These are phyloP conservation scores for Dryoscopus gambensis DNA, from an alignment of 2,113 vertebrate species.

Conservation along the genomic window DNA sequence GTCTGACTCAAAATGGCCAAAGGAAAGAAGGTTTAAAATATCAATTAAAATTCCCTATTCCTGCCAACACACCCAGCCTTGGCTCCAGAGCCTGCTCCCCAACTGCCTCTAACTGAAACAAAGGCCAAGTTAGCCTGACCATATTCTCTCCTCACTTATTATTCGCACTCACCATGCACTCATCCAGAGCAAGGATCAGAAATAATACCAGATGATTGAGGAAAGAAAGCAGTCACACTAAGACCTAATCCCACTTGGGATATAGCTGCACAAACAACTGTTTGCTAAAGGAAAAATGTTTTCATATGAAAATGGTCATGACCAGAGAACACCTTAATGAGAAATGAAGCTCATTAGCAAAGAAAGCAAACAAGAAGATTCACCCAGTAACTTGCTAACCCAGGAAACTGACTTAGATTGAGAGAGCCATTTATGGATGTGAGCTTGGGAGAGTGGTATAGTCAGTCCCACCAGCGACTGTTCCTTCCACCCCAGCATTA, in stretches of 20 bases:
- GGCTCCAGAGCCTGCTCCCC: neutral
- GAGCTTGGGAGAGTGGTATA: neutral
- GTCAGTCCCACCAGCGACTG: neutral
- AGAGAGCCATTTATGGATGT: neutral
- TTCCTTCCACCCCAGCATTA: neutral
- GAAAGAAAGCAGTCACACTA: neutral
- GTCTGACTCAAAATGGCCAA: neutral
- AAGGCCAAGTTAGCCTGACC: neutral
- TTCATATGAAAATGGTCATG: neutral
- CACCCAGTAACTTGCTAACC: neutral
- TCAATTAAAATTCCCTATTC: constrained; percentile 42
- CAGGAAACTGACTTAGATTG: neutral
- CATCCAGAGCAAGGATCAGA: neutral
- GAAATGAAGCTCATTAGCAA: neutral
- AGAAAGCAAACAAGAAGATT: neutral
- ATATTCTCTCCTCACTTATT: neutral
- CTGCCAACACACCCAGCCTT: constrained; percentile 37
- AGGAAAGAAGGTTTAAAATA: constrained; percentile 50
- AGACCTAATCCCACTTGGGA: constrained; percentile 8
- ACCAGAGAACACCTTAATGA: neutral
- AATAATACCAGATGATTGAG: constrained; percentile 19
- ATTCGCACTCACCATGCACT: neutral
- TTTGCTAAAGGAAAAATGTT: constrained; percentile 11
- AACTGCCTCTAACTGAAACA: neutral
- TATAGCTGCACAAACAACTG: neutral